Conservation (phyloP, 1,140 invertebrate species). For the Zophobas atratus region DNA sequence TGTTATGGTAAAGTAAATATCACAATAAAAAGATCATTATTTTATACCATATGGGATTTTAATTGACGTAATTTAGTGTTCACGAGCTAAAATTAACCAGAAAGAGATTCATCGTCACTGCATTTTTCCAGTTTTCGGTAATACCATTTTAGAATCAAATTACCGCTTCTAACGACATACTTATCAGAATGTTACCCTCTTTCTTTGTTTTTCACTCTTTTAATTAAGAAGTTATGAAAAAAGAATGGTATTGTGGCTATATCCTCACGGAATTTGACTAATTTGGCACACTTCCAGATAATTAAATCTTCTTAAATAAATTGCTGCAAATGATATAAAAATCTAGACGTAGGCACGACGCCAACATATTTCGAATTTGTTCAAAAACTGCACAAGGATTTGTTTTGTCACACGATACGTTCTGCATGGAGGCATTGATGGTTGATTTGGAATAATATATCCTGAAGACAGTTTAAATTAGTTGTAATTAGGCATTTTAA, state of each 20-base stretch:
- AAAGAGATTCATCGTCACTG: too few species aligned
- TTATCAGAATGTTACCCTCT: background rate
- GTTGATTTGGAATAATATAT: background rate
- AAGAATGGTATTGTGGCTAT: slow-evolving; percentile 34
- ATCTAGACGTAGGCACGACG: slow-evolving; percentile 50
- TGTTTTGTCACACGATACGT: too few species aligned
- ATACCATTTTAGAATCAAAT: background rate
- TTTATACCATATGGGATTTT: slow-evolving; percentile 10
- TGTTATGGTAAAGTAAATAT: slow-evolving; percentile 15
- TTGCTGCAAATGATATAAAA: slow-evolving; percentile 63
- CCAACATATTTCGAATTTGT: slow-evolving; percentile 53
- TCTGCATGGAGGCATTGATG: too few species aligned
- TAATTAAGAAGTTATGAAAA: slow-evolving; percentile 33
- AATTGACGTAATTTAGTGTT: slow-evolving; percentile 7
- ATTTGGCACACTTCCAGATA: slow-evolving; percentile 61
- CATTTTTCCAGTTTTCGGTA: too few species aligned
- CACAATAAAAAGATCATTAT: slow-evolving; percentile 6
- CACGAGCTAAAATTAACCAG: too few species aligned
- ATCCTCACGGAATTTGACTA: slow-evolving; percentile 56
- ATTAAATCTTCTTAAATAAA: slow-evolving; percentile 64
- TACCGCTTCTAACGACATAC: background rate
- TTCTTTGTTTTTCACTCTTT: slow-evolving; percentile 13
- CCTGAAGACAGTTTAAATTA: background rate
- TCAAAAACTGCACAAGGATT: slow-evolving; percentile 9
- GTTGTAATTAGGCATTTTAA: too few species aligned